Percentiles rank a stretch among this genome's conserved stretches.
Evolutionary conservation across 1,140 invertebrate species (phyloP).

Genomic region (Drosophila oshimai): DNA sequence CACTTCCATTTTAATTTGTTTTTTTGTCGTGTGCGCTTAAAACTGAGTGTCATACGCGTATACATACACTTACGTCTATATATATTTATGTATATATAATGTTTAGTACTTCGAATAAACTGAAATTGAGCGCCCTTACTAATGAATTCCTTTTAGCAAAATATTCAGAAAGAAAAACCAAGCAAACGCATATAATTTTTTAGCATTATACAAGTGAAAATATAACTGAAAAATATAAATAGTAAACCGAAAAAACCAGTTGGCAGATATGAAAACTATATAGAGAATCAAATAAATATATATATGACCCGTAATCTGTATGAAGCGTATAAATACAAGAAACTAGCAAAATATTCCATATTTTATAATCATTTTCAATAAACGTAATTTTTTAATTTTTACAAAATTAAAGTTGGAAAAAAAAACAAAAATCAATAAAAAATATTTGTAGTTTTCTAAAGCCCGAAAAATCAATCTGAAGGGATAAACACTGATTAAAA

Average conservation of each 20-base stretch:
- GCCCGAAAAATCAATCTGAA: constrained; percentile 30
- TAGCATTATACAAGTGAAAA: constrained; percentile 75
- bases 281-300: constrained; percentile 56
- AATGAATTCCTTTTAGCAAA: constrained; percentile 80
- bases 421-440: constrained; percentile 28
- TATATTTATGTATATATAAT: constrained; percentile 39
- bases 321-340: constrained; percentile 54
- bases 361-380: constrained; percentile 79
- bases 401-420: constrained; percentile 71
- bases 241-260: constrained; percentile 44
- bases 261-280: constrained; percentile 53
- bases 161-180: constrained; percentile 58
- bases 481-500: constrained; percentile 23
- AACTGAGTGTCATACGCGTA: constrained; percentile 11
- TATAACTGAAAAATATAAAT: constrained; percentile 51
- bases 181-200: constrained; percentile 78
- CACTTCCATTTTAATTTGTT: constrained; percentile 78
- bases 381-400: constrained; percentile 80
- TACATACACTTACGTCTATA: constrained; percentile 21
- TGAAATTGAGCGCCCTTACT: constrained; percentile 77
- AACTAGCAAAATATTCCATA: constrained; percentile 77
- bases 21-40: constrained; percentile 19
- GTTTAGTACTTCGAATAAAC: constrained; percentile 73
- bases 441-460: constrained; percentile 75
- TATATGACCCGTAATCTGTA: constrained; percentile 53